Evolutionary conservation across 1,140 invertebrate species (phyloP).

Genomic region (Drosophila sturtevanti): DNA sequence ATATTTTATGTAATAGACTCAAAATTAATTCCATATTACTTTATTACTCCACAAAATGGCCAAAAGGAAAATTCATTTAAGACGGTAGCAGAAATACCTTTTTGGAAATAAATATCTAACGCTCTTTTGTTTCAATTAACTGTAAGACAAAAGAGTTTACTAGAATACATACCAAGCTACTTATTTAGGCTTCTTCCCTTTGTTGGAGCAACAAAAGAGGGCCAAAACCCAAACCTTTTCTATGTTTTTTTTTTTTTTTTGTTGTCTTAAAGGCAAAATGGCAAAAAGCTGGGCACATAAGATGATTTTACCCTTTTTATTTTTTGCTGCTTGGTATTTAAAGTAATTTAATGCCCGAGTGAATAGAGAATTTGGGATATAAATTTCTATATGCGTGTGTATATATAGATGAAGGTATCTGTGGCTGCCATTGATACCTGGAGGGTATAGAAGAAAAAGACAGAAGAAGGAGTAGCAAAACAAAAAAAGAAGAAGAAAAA

Average conservation of each 20-base stretch:
- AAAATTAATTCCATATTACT: conserved; percentile 63
- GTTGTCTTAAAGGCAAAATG: conserved; percentile 50
- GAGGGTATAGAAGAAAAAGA: background rate
- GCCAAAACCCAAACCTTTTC: conserved; percentile 1
- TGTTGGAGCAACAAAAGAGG: conserved; percentile 24
- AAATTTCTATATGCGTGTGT: conserved; percentile 16
- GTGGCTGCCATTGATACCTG: conserved; percentile 51
- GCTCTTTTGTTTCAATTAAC: conserved; percentile 64
- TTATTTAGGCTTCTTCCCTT: conserved; percentile 40
- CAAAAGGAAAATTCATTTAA: conserved; percentile 21
- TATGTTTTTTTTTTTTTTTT: background rate
- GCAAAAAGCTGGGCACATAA: conserved; percentile 40
- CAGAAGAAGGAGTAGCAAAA: conserved; percentile 19
- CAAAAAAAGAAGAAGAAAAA: background rate
- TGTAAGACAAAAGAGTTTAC: conserved; percentile 22
- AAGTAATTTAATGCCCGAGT: conserved; percentile 70
- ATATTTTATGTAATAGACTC: conserved; percentile 56
- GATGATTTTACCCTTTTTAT: conserved; percentile 69
- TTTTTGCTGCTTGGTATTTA: conserved; percentile 42
- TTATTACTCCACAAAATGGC: conserved; percentile 30
- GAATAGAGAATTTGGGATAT: conserved; percentile 21
- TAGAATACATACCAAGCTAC: conserved; percentile 18
- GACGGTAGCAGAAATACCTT: conserved; percentile 15
- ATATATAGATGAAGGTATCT: conserved; percentile 31
- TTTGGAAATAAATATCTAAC: conserved; percentile 36